These are phyloP conservation scores for Drosophila sucinea DNA, from an alignment of 1,140 invertebrate species.

Conservation along the genomic window DNA sequence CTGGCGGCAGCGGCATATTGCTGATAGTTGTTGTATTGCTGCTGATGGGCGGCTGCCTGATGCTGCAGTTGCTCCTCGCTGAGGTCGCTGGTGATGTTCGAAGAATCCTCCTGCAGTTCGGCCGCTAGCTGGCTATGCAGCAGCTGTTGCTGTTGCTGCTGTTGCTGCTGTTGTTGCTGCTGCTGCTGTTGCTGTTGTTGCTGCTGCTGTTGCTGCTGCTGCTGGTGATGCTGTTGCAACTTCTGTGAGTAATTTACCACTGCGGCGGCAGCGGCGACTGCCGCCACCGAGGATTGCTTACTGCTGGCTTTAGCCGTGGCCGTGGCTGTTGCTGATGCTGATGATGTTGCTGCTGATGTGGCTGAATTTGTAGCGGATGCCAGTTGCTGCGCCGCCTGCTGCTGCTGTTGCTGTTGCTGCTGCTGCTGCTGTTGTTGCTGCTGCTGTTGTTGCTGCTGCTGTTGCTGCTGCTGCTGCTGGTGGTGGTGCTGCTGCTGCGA, in stretches of 20 bases:
- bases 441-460: constrained; percentile 63
- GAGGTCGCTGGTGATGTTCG: constrained; percentile 79
- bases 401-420: constrained; percentile 45
- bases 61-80: constrained; percentile 81
- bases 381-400: constrained; percentile 73
- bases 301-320: constrained; percentile 54
- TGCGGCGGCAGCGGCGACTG: constrained; percentile 36
- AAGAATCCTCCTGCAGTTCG: constrained; percentile 77
- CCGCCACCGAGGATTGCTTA: constrained; percentile 49
- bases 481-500: constrained; percentile 69
- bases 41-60: constrained; percentile 70
- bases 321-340: constrained; percentile 25
- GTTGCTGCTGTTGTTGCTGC: constrained; percentile 64
- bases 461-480: constrained; percentile 65
- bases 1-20: constrained; percentile 76
- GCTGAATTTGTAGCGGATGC: constrained; percentile 68
- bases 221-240: constrained; percentile 49
- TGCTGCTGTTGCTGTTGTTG: constrained; percentile 67
- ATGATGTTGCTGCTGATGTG: constrained; percentile 40
- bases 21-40: constrained; percentile 80
- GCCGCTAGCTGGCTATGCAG: constrained; percentile 67
- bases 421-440: constrained; percentile 48
- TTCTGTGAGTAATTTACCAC: constrained; percentile 65
- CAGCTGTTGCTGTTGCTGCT: constrained; percentile 66
- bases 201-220: constrained; percentile 56